These are phyloP conservation scores for Melanotus villosus DNA, from an alignment of 2,888 invertebrate genomes.

Conservation along the genomic window DNA sequence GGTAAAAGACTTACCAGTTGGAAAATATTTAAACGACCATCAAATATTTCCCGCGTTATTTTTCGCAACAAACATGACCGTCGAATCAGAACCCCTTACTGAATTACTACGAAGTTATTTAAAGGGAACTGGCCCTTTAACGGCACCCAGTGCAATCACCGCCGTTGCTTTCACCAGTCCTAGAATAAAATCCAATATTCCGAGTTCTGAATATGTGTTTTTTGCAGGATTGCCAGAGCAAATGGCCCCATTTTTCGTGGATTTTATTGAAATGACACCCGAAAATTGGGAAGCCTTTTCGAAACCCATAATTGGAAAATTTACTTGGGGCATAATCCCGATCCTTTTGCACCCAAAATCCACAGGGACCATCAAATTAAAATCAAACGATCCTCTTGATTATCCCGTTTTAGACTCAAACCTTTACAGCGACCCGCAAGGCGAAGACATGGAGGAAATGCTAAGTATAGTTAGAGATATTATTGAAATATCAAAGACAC, in stretches of 20 bases:
- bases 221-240: background rate
- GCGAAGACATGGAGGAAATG: constrained; percentile 7
- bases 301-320: background rate
- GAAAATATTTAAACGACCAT: background rate
- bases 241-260: background rate
- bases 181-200: constrained; percentile 1
- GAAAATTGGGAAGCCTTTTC: background rate
- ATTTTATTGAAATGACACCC: background rate
- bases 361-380: background rate
- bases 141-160: background rate
- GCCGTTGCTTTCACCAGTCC: background rate
- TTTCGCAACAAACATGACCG: background rate
- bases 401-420: background rate
- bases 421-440: background rate
- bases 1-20: background rate
- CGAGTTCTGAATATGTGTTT: constrained; percentile 3
- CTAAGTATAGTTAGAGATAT: background rate
- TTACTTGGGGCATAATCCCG: background rate
- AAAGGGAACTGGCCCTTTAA: background rate
- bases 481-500: background rate
- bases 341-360: constrained; percentile 11
- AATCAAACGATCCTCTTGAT: constrained; percentile 4
- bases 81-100: background rate
- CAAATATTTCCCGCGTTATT: background rate
- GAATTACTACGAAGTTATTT: background rate